Evolutionary conservation across 2,797 vertebrate genomes (phyloP), one percentile per base, ranked within the genome.

Genomic region (Argyrosomus regius): DNA sequence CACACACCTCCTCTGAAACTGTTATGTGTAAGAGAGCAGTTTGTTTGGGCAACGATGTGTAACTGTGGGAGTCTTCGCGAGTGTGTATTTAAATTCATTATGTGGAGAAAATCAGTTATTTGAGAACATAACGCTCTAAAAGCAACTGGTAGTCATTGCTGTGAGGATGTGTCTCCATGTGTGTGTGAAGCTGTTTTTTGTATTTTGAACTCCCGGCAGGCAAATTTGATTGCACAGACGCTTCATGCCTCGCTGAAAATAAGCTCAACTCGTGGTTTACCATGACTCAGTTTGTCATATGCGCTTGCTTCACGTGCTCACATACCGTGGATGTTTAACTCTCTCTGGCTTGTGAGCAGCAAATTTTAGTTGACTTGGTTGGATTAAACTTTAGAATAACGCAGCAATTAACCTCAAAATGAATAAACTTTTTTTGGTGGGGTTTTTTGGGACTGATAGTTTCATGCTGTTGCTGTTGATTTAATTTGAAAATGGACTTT

Each of bases 201-300:
- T 81, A 24, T 83, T 80, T 75, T 65, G 3, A 85, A 75, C 57
- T 82, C 70, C 75, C 66, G 72, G 83, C 66, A 75, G 86, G 77
- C 80, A 83, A 78, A 87, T 89, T 68, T 48, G 75, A 86, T 90
- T 84, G 81, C 39, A 18, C 69, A 65, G 79, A 77, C 43, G 62
- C 58, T 65, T 73, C 65, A 24, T 77, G 77, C 56, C 57, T 61
- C 3, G 72, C 82, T 79, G 69, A 83, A 83, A 88, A 90, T 83
- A 87, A 85, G 70, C 72, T 78, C 24, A 88, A 83, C 90, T 86
- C 82, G 79, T 93, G 91, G 79, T 89, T 69, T 78, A 74, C 75
- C 79, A 65, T 90, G 87, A 85, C 87, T 83, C 71, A 66, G 52
- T 78, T 74, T 82, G 79, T 88, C 83, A 86, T 83, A 83, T 81